phyloP scores from a whole-genome alignment of 1,140 invertebrate species.

The Sarcophaga peregrina region DNA sequence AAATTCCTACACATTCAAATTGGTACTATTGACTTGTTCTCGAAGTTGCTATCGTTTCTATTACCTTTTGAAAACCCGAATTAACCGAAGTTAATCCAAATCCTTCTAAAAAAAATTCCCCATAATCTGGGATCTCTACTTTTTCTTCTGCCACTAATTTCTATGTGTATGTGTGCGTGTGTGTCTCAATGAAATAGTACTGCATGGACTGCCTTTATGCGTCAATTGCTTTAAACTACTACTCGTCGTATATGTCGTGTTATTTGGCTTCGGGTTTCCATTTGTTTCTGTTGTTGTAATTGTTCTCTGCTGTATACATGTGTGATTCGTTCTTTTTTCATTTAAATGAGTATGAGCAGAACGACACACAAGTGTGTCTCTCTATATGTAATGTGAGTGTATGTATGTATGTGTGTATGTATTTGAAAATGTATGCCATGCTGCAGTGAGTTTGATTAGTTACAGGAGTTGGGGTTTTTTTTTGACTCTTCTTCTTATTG shows the following conservation, averaged over 20 bases:
- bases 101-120: too few species aligned
- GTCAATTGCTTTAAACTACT: conserved; percentile 8
- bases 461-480: not conserved
- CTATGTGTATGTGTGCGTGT: too few species aligned
- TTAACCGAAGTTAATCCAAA: too few species aligned
- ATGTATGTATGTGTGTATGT: not conserved
- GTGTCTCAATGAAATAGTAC: too few species aligned
- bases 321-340: not conserved
- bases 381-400: not conserved
- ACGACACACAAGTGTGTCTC: too few species aligned
- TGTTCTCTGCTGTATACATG: not conserved
- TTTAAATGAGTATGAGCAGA: not conserved
- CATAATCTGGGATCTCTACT: too few species aligned
- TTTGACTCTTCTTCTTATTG: not conserved
- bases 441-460: too few species aligned
- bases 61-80: too few species aligned
- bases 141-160: too few species aligned
- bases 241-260: not conserved
- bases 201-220: not conserved
- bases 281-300: not conserved
- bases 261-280: conserved; percentile 17
- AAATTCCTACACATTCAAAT: too few species aligned
- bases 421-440: not conserved
- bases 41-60: too few species aligned
- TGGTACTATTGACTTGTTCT: too few species aligned